Base-by-base conservation (phyloP, 1,140 invertebrate genomes). In the Planococcus citri region DNA sequence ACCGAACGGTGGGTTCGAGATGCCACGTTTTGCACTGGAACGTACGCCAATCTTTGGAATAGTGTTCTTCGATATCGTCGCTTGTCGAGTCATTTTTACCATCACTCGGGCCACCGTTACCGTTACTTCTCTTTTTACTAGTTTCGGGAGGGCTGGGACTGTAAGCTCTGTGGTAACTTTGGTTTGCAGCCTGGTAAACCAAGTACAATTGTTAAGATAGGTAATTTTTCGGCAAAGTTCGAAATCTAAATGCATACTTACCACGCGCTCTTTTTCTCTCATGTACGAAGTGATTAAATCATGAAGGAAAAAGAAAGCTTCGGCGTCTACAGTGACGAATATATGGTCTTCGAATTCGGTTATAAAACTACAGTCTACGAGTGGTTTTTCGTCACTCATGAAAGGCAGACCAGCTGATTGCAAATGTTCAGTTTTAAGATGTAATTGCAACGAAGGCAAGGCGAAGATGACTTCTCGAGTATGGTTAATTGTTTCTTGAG, bases 321-420 rank as follows among this genome's bases (percentile, higher is more conserved):
- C 95, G 0, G 95, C 95, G 82, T 97, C 94, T 71, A 97, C 94
- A 1, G 95, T 95, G 70, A 98, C 94, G 79, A 94, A 96, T 74
- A 97, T 98, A 77, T 97, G 95, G 79, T 97, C 94, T 78, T 97
- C 94, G 81, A 98, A 97, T 80, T 98, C 95, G 9, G 95, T 97
- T 27, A 97, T 94, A 78, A 98, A 97, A 79, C 92, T 95, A 81
- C 94, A 97, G 75, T 96, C 90, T 22, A 98, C 93, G 27, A 88
- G 81, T 25, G 94, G 94, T 78, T 92, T 94, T 69, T 86, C 83
- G 77, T 89, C 93, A n/a, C n/a, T n/a, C n/a, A n/a, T 90, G 75
- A 68, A 68, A 64, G 72, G 73, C 24, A 72, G 61, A 37, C 67
- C 70, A 12, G 72, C 73, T 0, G 70, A 64, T 67, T 95, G 92